Conservation (phyloP, 2,888 invertebrate genomes). For the Pollenia angustigena region DNA sequence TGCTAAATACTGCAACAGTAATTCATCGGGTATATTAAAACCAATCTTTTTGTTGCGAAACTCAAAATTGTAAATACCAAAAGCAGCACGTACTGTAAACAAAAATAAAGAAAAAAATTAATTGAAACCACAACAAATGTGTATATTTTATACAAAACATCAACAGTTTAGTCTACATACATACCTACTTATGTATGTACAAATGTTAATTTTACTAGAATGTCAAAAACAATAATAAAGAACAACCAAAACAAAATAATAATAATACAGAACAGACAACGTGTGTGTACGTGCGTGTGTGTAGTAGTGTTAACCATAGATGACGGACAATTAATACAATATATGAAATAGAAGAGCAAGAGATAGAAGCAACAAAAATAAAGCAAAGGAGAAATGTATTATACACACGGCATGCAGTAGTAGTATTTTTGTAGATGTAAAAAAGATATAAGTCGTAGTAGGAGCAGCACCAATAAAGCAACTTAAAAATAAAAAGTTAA, state of each 20-base stretch:
- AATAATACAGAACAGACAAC: slow-evolving; percentile 34
- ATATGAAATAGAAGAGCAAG: slow-evolving; percentile 35
- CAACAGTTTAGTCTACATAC: slow-evolving; percentile 25
- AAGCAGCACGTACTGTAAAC: slow-evolving; percentile 79
- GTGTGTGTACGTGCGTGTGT: slow-evolving; percentile 11
- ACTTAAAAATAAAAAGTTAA: slow-evolving; percentile 73
- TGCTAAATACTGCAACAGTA: slow-evolving; percentile 81
- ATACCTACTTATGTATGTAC: not conserved
- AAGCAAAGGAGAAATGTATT: slow-evolving; percentile 9
- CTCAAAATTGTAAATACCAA: slow-evolving; percentile 81
- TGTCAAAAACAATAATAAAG: slow-evolving; percentile 33
- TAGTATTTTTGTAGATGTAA: not conserved
- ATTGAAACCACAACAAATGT: slow-evolving; percentile 9
- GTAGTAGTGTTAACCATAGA: not conserved
- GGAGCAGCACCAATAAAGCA: slow-evolving; percentile 56
- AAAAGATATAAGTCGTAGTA: slow-evolving; percentile 33
- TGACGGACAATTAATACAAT: not conserved
- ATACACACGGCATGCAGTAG: not conserved
- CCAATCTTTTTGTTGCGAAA: slow-evolving; percentile 83
- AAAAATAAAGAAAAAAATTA: slow-evolving; percentile 42
- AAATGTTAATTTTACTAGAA: not conserved
- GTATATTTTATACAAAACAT: slow-evolving; percentile 2
- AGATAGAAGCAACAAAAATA: slow-evolving; percentile 41
- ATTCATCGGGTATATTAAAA: slow-evolving; percentile 82
- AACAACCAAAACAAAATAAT: slow-evolving; percentile 26